phyloP scores from a whole-genome alignment of 2,888 invertebrate genomes.

The Amphipoea lucens region DNA sequence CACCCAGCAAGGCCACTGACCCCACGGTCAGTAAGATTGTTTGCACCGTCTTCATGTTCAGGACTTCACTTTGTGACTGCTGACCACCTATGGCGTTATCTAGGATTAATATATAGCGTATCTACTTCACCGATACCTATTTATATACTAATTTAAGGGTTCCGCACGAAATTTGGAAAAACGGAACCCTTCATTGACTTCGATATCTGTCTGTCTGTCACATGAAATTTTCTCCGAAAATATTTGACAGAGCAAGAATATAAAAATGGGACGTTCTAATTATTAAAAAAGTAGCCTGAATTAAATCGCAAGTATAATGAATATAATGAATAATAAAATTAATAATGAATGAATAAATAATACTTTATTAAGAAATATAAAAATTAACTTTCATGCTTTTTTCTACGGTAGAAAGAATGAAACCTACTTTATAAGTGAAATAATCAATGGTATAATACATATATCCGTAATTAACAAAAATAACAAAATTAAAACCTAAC shows the following conservation, averaged over 20 bases:
- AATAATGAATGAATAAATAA: no score
- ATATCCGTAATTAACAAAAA: no score
- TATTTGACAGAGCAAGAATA: background rate
- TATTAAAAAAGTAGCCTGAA: no score
- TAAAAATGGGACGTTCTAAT: background rate
- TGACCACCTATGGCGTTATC: conserved; percentile 31
- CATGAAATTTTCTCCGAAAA: background rate
- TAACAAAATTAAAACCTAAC: no score
- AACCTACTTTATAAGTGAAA: no score
- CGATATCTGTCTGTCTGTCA: background rate
- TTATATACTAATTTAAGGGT: conserved; percentile 9
- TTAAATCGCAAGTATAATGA: no score
- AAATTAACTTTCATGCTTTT: no score
- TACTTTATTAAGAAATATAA: no score
- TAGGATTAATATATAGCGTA: conserved; percentile 33
- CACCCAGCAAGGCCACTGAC: conserved; percentile 73
- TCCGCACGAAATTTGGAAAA: conserved; percentile 27
- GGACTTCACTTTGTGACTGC: conserved; percentile 34
- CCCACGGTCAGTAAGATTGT: conserved; percentile 70
- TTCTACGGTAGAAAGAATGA: no score
- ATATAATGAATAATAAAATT: no score
- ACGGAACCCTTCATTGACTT: background rate
- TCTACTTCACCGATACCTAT: conserved; percentile 12
- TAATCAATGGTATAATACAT: no score
- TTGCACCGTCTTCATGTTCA: conserved; percentile 72